Base-by-base conservation (phyloP, 2,888 invertebrate species). In the Sarcophaga rosellei region DNA sequence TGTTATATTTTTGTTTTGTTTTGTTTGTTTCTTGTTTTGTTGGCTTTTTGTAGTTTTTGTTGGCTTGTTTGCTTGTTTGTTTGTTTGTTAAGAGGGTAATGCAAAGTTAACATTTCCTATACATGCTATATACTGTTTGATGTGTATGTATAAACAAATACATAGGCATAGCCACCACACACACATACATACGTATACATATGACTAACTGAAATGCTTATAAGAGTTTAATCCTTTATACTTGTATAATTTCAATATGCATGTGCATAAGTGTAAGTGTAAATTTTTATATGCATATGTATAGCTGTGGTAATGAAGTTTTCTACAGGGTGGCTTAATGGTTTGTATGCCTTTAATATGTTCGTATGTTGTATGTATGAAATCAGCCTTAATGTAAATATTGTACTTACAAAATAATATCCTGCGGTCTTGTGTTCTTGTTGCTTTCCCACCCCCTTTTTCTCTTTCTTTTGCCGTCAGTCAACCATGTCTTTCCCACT, bases 101-200 rank as follows among this genome's bases (percentile, higher is more conserved):
- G 90, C 89, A 89, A 90, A 80, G 79, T 76, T 90, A 90, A 89
- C 75, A 77, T 79, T 87, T 87, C 77, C 74, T 85, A 35, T 35
- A 65, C 84, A 75, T 75, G 61, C 61, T 72, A 65, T 63, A 59
- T 59, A 76, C 44, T 69, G 44, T 62, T 74, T n/a, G 8, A 35
- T 35, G 35, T 35, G 35, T 35, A 35, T 35, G 35, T 35, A 10
- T 35, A 35, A 1, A 35, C 35, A 35, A 1, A 53, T 53, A 17
- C 53, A 53, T 53, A 15, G 12, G 4, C 53, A 23, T 57, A 76
- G 57, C 47, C n/a, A 45, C 45, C 17, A 61, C 11, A 69, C 20
- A 69, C 61, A 1, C 10, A 21, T 4, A 44, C 17, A 63, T 20
- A 53, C 4, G 5, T 47, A 5, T 21, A 59, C 23, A 21, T 0